phyloP scores from a whole-genome alignment of 2,888 invertebrate species.

The Ectemnius cavifrons region DNA sequence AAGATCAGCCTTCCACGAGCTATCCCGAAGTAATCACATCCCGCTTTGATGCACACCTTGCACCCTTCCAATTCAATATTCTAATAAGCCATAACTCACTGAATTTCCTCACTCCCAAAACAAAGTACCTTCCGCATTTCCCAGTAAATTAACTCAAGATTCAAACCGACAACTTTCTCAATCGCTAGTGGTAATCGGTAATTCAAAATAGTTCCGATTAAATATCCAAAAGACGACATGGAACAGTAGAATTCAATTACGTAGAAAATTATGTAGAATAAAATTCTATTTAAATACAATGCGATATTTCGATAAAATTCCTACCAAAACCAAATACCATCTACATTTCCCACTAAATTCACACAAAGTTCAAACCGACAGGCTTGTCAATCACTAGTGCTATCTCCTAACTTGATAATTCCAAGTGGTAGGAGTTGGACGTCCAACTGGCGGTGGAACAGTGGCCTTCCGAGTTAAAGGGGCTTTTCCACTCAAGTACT shows the following conservation, averaged over 20 bases:
- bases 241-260: too few species aligned
- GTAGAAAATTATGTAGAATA: too few species aligned
- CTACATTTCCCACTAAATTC: not conserved
- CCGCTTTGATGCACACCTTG: constrained; percentile 27
- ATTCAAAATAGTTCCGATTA: too few species aligned
- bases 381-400: too few species aligned
- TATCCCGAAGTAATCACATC: constrained; percentile 2
- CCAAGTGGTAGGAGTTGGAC: not conserved
- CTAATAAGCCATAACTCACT: constrained; percentile 33
- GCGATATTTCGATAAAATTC: too few species aligned
- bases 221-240: too few species aligned
- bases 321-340: not conserved
- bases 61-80: constrained; percentile 35
- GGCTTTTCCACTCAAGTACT: too few species aligned
- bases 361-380: too few species aligned
- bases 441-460: not conserved
- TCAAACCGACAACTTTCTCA: too few species aligned
- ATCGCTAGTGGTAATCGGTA: too few species aligned
- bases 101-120: constrained; percentile 21
- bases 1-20: constrained; percentile 17
- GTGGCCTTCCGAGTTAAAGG: not conserved
- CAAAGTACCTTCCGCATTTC: not conserved
- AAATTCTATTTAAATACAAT: too few species aligned
- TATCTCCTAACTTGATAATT: too few species aligned
- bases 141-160: not conserved